Evolutionary conservation across 2,797 vertebrate species (phyloP).

Genomic region (Botia almorhae): DNA sequence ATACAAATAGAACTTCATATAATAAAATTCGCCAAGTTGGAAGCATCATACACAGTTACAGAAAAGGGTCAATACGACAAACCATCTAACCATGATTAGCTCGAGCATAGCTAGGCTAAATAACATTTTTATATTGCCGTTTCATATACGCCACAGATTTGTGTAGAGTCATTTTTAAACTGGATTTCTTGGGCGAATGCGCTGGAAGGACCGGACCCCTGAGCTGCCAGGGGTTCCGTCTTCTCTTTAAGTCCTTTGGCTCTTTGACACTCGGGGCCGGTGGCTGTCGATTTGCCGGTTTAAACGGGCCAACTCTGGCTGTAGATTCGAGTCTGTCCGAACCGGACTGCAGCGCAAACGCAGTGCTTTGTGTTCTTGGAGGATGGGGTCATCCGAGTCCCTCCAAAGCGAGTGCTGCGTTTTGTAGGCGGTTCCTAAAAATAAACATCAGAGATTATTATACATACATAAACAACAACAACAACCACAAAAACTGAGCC

Average conservation of each 20-base stretch:
- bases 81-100: slow-evolving; percentile 77
- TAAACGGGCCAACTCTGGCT: slow-evolving; percentile 58
- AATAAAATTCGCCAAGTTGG: slow-evolving; percentile 89
- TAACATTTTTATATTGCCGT: slow-evolving; percentile 75
- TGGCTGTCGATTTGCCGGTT: slow-evolving; percentile 53
- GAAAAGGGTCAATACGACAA: slow-evolving; percentile 70
- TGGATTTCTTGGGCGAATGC: slow-evolving; percentile 64
- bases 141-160: slow-evolving; percentile 62
- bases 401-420: slow-evolving; percentile 68
- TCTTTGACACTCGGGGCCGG: slow-evolving; percentile 67
- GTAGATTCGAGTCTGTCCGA: slow-evolving; percentile 59
- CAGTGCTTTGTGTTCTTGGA: slow-evolving; percentile 73
- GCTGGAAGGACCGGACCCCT: slow-evolving; percentile 66
- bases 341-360: slow-evolving; percentile 68
- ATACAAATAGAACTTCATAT: slow-evolving; percentile 96
- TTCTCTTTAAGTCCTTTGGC: slow-evolving; percentile 71
- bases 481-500: not conserved
- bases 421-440: slow-evolving; percentile 66
- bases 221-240: slow-evolving; percentile 63
- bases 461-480: not conserved
- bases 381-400: slow-evolving; percentile 66
- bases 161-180: slow-evolving; percentile 66
- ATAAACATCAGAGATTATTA: slow-evolving; percentile 15
- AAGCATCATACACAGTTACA: slow-evolving; percentile 86
- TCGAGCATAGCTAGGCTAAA: slow-evolving; percentile 78